Conservation (phyloP, 1,140 invertebrate species). For the Xylocopa sonorina region DNA sequence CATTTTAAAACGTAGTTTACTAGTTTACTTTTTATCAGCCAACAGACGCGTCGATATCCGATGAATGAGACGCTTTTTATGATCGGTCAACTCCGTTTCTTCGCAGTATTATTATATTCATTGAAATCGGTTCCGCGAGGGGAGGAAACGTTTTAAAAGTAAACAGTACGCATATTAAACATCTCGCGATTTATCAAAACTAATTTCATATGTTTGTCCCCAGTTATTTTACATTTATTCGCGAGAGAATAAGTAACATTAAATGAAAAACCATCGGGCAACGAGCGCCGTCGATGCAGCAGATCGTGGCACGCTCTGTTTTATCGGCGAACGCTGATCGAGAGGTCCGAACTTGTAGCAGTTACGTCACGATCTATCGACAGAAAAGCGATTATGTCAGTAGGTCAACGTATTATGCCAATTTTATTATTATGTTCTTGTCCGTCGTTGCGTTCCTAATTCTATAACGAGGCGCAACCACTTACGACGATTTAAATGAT, state of each 20-base stretch:
- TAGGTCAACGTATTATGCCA: neutral
- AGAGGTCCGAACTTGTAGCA: neutral
- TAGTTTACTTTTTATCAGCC: neutral
- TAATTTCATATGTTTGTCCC: too few species aligned
- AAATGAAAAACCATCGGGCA: neutral
- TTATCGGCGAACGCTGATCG: slow-evolving; percentile 17
- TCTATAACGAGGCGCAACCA: neutral
- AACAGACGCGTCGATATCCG: too few species aligned
- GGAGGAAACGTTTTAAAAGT: too few species aligned
- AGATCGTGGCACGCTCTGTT: neutral
- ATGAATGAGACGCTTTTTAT: too few species aligned
- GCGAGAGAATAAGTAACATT: neutral
- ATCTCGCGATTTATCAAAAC: too few species aligned
- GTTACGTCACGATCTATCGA: slow-evolving; percentile 22
- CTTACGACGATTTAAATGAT: too few species aligned
- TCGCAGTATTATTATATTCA: too few species aligned
- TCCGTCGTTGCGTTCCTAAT: neutral
- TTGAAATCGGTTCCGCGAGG: too few species aligned
- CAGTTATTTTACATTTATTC: too few species aligned
- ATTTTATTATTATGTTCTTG: neutral
- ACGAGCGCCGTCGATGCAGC: neutral
- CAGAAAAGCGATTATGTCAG: slow-evolving; percentile 34
- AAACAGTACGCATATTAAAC: too few species aligned
- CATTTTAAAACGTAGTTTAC: neutral
- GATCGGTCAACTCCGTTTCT: too few species aligned